A percentile compares a stretch with the other conserved stretches of the same genome.
Evolutionary conservation across 2,113 vertebrate species (phyloP).

Genomic region (Notothenia rossii): DNA sequence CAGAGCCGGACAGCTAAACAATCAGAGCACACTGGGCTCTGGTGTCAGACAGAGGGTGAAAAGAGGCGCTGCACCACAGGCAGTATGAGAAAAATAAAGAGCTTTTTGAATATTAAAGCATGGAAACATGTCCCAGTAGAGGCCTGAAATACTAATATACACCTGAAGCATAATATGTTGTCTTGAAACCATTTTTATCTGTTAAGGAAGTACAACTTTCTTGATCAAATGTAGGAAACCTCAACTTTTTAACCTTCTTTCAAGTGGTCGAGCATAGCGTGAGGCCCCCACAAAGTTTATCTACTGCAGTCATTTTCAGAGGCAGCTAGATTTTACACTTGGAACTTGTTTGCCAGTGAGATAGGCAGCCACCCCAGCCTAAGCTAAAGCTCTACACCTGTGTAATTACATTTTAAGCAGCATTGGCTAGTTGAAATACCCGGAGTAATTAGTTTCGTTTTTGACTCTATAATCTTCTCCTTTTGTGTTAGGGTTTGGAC

Average conservation of each 20-base stretch:
- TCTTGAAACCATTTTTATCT: background rate
- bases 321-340: constrained; percentile 46
- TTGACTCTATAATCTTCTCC: constrained; percentile 78
- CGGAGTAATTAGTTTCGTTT: constrained; percentile 81
- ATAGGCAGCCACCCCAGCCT: constrained; percentile 64
- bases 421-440: constrained; percentile 79
- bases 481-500: constrained; percentile 71
- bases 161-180: no score
- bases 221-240: background rate
- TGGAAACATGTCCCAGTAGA: no score
- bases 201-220: background rate
- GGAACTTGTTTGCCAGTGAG: constrained; percentile 62
- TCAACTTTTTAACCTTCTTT: background rate
- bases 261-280: background rate
- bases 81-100: no score
- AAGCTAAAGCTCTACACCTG: constrained; percentile 72
- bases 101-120: no score
- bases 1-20: no score
- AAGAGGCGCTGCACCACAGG: no score
- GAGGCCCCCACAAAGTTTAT: constrained; percentile 3
- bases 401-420: constrained; percentile 82
- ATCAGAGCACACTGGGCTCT: no score
- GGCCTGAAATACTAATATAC: no score
- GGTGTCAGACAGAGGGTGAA: no score
- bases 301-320: constrained; percentile 44